Percentiles rank a stretch among this genome's conserved stretches.
These are phyloP conservation scores for Plagodis dolabraria DNA, from an alignment of 2,888 invertebrate genomes.

Conservation along the genomic window DNA sequence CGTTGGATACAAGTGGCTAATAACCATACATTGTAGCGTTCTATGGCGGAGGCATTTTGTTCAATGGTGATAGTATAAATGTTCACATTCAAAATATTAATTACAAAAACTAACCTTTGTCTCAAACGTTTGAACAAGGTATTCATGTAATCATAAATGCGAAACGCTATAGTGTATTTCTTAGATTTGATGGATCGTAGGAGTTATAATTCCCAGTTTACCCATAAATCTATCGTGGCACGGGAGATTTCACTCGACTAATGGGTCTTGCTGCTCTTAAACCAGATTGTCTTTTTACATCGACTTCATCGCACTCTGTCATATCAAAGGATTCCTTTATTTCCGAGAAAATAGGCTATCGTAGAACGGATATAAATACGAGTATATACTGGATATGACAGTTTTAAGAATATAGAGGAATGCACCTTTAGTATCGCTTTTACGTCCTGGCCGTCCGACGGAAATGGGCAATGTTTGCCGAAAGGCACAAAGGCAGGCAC, in stretches of 20 bases:
- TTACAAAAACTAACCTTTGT: too few relatives aligned
- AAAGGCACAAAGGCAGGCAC: neutral
- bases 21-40: too few relatives aligned
- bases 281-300: slow-evolving; percentile 6
- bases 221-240: slow-evolving; percentile 14
- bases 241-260: slow-evolving; percentile 10
- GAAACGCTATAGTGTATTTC: too few relatives aligned
- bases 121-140: too few relatives aligned
- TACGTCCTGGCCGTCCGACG: slow-evolving; percentile 5
- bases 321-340: neutral
- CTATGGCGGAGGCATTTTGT: too few relatives aligned
- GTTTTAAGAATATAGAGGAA: neutral
- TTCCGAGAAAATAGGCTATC: slow-evolving; percentile 4
- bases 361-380: slow-evolving; percentile 3
- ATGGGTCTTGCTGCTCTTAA: neutral
- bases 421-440: slow-evolving; percentile 8
- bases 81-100: too few relatives aligned
- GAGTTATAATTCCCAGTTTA: slow-evolving; percentile 14
- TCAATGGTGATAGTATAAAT: too few relatives aligned
- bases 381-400: neutral
- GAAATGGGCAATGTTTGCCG: slow-evolving; percentile 3
- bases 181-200: neutral
- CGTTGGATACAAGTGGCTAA: too few relatives aligned
- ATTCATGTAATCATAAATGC: too few relatives aligned
- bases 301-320: neutral